Evolutionary conservation across 2,888 invertebrate genomes (phyloP).

Genomic region (Phragmatobia fuliginosa): DNA sequence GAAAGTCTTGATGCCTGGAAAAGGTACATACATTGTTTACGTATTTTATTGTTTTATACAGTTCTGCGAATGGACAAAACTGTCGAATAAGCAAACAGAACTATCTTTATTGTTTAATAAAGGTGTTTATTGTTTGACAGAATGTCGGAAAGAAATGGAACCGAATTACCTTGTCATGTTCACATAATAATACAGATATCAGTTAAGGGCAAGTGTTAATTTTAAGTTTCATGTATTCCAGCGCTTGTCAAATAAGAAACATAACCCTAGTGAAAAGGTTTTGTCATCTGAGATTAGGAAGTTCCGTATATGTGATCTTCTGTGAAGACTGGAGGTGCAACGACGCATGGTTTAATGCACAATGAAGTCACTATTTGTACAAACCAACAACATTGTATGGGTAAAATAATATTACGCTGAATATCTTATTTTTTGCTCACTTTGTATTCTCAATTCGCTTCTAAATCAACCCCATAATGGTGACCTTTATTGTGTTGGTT

Average conservation of each 20-base stretch:
- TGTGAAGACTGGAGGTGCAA: conserved; percentile 76
- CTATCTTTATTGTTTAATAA: conserved; percentile 39
- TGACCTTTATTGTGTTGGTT: conserved; percentile 81
- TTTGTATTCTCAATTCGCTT: conserved; percentile 44
- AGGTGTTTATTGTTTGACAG: conserved; percentile 49
- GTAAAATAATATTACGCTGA: conserved; percentile 54
- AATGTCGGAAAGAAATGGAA: conserved; percentile 9
- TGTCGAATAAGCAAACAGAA: conserved; percentile 40
- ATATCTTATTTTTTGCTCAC: conserved; percentile 55
- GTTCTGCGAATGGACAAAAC: conserved; percentile 20
- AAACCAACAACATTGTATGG: conserved; percentile 70
- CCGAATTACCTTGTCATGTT: not conserved
- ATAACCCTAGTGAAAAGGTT: conserved; percentile 43
- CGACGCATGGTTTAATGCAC: conserved; percentile 69
- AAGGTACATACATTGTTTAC: not conserved
- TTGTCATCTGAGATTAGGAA: conserved; percentile 71
- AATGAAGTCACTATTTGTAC: conserved; percentile 85
- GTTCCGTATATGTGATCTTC: conserved; percentile 75
- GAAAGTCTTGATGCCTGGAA: not conserved
- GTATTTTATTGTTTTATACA: not conserved
- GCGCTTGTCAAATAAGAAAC: conserved; percentile 42
- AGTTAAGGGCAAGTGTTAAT: not conserved
- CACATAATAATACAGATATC: not conserved
- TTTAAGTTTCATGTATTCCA: conserved; percentile 22
- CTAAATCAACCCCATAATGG: conserved; percentile 66